Base-by-base conservation (phyloP, 2,113 vertebrate species). In the Poecile atricapillus region DNA sequence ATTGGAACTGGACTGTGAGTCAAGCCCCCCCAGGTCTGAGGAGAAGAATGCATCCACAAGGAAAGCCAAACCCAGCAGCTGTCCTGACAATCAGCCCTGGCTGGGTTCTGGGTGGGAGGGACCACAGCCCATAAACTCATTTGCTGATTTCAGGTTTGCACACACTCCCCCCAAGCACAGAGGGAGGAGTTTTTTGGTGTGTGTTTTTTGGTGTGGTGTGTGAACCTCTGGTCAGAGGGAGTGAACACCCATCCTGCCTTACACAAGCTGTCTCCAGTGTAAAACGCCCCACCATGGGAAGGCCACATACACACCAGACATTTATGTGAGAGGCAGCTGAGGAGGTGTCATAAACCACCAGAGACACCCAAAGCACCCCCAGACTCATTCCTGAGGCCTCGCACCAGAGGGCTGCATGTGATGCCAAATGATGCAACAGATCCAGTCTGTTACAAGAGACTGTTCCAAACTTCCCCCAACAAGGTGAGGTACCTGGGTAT, bases 131-230 rank as follows among this genome's bases (percentile, higher is more conserved):
- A 28, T 3, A 16, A 23, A 15, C 13, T 12, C 31, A 15, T 37
- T 50, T 31, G 21, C 31, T 43, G 71, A 17, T 16, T 31, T 37
- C 33, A 33, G 11, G 46, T 68, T 77, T 69, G 46, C 46, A 52
- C 13, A 37, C 37, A 16, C 15, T 31, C 3, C 9, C 15, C 9
- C 3, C 11, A 20, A 49, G 20, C 60, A 30, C 0, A 0, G 20
- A 6, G 5, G 35, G 30, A 75, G 63, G 17, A 44, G 27, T 8
- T 37, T 44, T 60, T 33, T 58, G 10, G 46, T 52, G 14, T 44
- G 63, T 52, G 17, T 8, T 37, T 44, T 60, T 33, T 58, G 10
- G 46, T 52, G 14, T 44, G 63, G 37, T 14, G 33, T 52, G 21
- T 27, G 39, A 52, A 68, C 27, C 18, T 19, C 44, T 44, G 37